Conservation (phyloP, 2,797 vertebrate species). For the Myoxocephalus aenaeus region DNA sequence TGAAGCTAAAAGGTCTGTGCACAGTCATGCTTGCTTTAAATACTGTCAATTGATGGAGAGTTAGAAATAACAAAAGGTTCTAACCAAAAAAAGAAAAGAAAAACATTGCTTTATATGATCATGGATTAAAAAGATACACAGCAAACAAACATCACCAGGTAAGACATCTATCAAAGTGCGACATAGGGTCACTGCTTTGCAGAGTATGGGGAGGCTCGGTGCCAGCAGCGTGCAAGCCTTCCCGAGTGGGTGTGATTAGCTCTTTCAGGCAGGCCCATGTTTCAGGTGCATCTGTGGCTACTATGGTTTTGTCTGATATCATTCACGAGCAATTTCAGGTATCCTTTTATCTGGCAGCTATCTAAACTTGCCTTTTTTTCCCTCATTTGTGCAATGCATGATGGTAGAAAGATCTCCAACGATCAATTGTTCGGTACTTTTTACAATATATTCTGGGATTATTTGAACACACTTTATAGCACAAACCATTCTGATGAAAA, state of each 20-base stretch:
- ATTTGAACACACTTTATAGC: background rate
- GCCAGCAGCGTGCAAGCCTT: constrained; percentile 1
- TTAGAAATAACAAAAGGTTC: constrained; percentile 4
- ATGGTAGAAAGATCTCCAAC: background rate
- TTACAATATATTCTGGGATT: background rate
- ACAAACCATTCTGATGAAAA: no score
- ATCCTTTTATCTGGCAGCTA: background rate
- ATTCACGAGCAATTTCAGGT: background rate
- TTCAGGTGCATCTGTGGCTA: background rate
- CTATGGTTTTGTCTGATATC: background rate
- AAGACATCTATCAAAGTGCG: background rate
- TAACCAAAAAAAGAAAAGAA: background rate
- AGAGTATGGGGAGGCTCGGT: background rate
- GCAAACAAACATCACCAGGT: constrained; percentile 10
- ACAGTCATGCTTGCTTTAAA: background rate
- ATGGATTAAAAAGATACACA: background rate
- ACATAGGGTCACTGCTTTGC: background rate
- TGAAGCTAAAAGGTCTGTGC: constrained; percentile 12
- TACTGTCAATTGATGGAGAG: background rate
- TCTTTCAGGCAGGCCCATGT: background rate
- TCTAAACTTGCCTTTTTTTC: background rate
- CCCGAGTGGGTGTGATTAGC: background rate
- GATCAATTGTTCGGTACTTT: background rate
- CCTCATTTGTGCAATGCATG: background rate
- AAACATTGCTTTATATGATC: background rate